These are phyloP conservation scores for Daubentonia madagascariensis DNA, from an alignment of 2,113 vertebrate species.

Conservation along the genomic window DNA sequence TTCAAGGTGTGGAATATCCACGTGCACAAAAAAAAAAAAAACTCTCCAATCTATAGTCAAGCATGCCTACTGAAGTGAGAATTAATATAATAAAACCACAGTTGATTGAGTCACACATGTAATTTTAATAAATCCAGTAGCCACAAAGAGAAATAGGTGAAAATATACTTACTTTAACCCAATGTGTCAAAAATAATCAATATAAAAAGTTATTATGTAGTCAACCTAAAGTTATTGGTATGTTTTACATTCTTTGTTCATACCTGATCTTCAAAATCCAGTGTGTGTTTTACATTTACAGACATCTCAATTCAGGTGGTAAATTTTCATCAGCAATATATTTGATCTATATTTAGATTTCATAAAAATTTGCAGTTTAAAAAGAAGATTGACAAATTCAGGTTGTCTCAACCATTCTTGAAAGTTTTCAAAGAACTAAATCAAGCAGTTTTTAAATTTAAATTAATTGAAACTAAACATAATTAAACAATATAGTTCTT, in stretches of 20 bases:
- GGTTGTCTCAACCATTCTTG: neutral
- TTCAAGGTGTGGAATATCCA: conserved; percentile 54
- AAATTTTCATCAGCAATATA: conserved; percentile 37
- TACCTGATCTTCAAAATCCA: neutral
- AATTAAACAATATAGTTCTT: neutral
- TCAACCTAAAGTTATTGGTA: neutral
- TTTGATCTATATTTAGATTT: neutral
- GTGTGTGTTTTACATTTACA: neutral
- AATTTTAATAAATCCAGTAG: neutral
- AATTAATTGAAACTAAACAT: neutral
- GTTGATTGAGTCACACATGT: neutral
- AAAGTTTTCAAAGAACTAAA: neutral
- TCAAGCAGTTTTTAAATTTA: neutral
- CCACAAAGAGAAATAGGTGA: neutral
- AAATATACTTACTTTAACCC: neutral
- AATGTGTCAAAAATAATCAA: neutral
- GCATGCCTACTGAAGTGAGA: neutral
- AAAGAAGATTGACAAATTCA: neutral
- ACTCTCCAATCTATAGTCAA: neutral
- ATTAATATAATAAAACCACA: neutral
- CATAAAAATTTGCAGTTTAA: neutral
- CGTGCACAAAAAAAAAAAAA: neutral
- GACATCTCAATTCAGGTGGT: neutral
- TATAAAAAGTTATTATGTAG: neutral
- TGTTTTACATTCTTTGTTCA: neutral